These are phyloP conservation scores for Chlorops oryzae DNA, from an alignment of 1,140 invertebrate species.

Conservation along the genomic window DNA sequence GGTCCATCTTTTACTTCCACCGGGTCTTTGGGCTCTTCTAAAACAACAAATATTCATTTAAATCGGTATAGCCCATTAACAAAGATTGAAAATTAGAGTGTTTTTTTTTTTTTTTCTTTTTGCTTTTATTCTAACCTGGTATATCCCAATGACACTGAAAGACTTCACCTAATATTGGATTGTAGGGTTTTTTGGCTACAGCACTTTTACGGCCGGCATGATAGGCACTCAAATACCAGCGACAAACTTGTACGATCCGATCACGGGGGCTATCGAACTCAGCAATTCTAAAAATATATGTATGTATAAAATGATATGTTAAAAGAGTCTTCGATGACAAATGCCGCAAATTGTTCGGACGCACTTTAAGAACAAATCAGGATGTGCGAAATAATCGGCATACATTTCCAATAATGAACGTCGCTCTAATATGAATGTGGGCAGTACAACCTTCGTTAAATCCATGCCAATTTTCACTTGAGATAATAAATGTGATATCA, in stretches of 20 bases:
- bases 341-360: conserved; percentile 15
- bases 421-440: conserved; percentile 94
- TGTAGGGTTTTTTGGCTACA: conserved; percentile 96
- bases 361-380: conserved; percentile 91
- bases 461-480: conserved; percentile 99
- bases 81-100: no score
- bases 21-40: conserved; percentile 28
- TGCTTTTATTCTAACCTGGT: conserved; percentile 27
- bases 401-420: conserved; percentile 96
- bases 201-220: conserved; percentile 92
- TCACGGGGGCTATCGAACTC: conserved; percentile 77
- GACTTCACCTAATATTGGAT: conserved; percentile 91
- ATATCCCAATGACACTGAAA: conserved; percentile 87
- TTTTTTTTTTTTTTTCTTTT: conserved; percentile 5
- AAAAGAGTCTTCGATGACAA: neutral
- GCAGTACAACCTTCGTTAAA: conserved; percentile 92
- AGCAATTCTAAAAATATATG: conserved; percentile 61
- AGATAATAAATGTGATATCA: conserved; percentile 88
- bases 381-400: conserved; percentile 96
- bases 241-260: conserved; percentile 85
- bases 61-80: no score
- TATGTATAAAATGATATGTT: neutral
- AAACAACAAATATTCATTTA: no score
- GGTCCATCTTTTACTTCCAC: conserved; percentile 63
- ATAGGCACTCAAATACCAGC: conserved; percentile 95